A percentile compares a stretch with the other conserved stretches of the same genome.
Evolutionary conservation across 2,113 vertebrate species (phyloP).

Genomic region (Thamnophis sirtalis): DNA sequence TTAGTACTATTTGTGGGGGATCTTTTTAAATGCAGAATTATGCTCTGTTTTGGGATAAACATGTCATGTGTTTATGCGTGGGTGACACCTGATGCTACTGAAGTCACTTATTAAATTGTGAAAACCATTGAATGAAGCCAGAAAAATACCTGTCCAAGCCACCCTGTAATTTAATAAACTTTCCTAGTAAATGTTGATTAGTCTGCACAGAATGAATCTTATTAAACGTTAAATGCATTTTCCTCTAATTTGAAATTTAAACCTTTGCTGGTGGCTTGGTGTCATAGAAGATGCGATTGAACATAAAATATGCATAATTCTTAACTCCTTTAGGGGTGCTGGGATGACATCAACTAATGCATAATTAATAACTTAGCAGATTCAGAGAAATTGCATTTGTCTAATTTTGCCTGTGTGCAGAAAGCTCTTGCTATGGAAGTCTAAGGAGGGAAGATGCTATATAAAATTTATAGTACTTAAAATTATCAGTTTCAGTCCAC

Average conservation of each 20-base stretch:
- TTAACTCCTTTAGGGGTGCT: conserved; percentile 50
- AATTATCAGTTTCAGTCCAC: not conserved
- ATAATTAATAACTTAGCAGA: conserved; percentile 45
- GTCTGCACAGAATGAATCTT: conserved; percentile 48
- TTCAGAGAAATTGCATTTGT: conserved; percentile 21
- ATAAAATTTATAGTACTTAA: not conserved
- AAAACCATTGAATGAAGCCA: not conserved
- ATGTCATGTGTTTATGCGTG: not conserved
- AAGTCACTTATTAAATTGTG: not conserved
- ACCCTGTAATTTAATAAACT: not conserved
- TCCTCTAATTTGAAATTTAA: conserved; percentile 63
- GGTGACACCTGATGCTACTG: not conserved
- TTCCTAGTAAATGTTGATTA: conserved; percentile 42
- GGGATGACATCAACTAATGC: conserved; percentile 37
- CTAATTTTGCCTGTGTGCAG: not conserved
- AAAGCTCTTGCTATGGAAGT: not conserved
- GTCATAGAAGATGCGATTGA: conserved; percentile 61
- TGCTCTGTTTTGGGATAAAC: not conserved
- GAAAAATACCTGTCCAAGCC: not conserved
- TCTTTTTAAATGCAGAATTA: not conserved
- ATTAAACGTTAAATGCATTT: conserved; percentile 59
- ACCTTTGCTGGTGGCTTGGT: conserved; percentile 52
- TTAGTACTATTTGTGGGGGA: not conserved
- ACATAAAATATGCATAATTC: conserved; percentile 62
- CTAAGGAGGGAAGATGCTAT: not conserved